phyloP scores from a whole-genome alignment of 2,113 vertebrate species.

The Trochalopteron elliotii region DNA sequence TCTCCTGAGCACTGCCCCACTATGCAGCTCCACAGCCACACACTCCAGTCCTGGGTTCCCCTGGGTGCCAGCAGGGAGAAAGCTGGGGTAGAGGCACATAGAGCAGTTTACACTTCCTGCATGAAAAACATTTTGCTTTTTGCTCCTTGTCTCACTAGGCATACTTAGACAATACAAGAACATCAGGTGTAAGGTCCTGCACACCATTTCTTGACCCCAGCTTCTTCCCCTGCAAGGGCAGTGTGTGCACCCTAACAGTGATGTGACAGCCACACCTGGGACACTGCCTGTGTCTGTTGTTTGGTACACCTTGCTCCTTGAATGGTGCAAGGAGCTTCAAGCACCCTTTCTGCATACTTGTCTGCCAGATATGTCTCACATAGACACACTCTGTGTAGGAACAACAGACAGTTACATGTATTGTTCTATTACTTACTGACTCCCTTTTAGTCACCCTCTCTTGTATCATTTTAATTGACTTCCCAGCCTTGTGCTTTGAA shows the following conservation, averaged over 20 bases:
- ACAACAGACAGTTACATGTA: background rate
- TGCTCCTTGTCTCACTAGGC: background rate
- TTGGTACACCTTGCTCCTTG: background rate
- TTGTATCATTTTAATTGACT: background rate
- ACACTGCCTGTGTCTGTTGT: background rate
- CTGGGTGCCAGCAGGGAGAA: background rate
- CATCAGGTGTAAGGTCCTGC: background rate
- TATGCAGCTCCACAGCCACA: background rate
- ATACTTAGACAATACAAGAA: background rate
- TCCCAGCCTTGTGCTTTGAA: background rate
- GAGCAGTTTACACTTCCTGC: background rate
- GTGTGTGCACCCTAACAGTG: rapidly evolving
- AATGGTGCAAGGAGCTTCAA: background rate
- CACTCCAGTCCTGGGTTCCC: background rate
- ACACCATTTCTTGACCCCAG: rapidly evolving
- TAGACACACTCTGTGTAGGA: background rate
- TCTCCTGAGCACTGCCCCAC: background rate
- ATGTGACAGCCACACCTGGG: background rate
- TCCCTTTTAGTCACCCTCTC: background rate
- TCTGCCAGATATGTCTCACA: background rate
- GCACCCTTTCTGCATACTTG: background rate
- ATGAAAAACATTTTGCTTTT: background rate
- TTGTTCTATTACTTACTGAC: background rate
- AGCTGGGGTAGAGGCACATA: background rate
- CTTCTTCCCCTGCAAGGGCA: background rate